Conservation (phyloP, 2,797 vertebrate genomes). For the Artibeus lituratus region DNA sequence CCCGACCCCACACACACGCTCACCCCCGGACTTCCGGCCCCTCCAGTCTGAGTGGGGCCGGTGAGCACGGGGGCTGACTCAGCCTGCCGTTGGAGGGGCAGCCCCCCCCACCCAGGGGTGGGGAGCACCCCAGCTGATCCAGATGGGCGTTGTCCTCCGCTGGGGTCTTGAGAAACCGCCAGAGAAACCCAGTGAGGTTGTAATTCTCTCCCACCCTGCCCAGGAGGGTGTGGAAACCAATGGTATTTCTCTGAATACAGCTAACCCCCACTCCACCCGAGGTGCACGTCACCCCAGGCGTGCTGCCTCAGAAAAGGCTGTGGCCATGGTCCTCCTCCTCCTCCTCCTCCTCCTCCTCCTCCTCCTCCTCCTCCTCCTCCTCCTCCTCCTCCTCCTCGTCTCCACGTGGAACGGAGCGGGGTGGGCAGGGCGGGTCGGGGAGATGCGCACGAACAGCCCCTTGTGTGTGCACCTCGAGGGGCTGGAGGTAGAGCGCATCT, state of each 20-base stretch:
- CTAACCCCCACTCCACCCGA: background rate
- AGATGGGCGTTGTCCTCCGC: background rate
- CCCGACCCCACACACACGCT: background rate
- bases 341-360: background rate
- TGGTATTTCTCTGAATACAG: background rate
- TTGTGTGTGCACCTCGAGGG: background rate
- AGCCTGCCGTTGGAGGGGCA: background rate
- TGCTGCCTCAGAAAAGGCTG: background rate
- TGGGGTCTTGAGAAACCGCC: background rate
- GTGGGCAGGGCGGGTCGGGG: too few relatives aligned
- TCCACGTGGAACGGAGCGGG: background rate
- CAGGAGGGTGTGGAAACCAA: background rate
- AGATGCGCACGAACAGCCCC: too few relatives aligned
- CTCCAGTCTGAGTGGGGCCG: background rate
- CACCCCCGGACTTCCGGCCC: accelerated
- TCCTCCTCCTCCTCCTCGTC: background rate
- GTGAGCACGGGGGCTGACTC: background rate
- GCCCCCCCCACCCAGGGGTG: background rate
- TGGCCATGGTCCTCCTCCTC: background rate
- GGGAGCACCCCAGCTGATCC: background rate
- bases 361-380: background rate
- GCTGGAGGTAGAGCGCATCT: background rate
- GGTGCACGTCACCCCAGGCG: accelerated
- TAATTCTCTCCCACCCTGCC: background rate
- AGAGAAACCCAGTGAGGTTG: background rate